Evolutionary conservation across 2,797 vertebrate species (phyloP), one percentile per base, ranked within the genome.

Genomic region (Phrynocephalus guinanensis): DNA sequence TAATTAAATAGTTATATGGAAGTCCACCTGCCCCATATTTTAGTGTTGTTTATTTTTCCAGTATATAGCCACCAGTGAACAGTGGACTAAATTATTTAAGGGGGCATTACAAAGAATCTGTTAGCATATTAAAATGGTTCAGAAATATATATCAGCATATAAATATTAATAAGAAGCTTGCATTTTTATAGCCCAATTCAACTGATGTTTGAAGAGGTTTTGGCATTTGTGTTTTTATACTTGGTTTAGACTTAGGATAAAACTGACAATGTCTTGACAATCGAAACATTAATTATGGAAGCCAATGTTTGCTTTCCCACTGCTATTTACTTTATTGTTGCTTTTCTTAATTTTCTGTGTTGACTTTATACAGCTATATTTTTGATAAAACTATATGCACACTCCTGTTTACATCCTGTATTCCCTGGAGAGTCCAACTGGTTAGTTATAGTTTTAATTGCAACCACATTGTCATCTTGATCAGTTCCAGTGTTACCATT

Each of bases 41-140:
- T 95, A 85, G 87, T 84, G 83, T 26, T 88, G 83, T 90, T 94
- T 95, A 88, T 92, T 93, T 94, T 91, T 83, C 90, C 84, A 84
- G 86, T 91, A 92, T 93, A 92, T 73, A 92, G 90, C 81, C 92
- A 5, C 83, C 90, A 93, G 88, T 91, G 91, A 96, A 92, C 75
- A 91, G 89, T 84, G 92, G 88, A 87, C 66, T 96, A 92, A 95
- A 95, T 95, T 95, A 95, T 95, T 93, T 94, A 93, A 90, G 79
- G 67, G 73, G 83, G 71, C 92, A 81, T 93, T 88, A 92, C 88
- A 88, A 82, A 5, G 48, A 92, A 90, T 92, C 72, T 83, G 24
- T 0, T 0, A 89, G 87, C 82, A 86, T 95, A 95, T 93, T 94
- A 96, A 95, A 86, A 92, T 73, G 93, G 90, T 90, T 94, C 94